These are phyloP conservation scores for Cossypha caffra DNA, from an alignment of 2,797 vertebrate species.

Conservation along the genomic window DNA sequence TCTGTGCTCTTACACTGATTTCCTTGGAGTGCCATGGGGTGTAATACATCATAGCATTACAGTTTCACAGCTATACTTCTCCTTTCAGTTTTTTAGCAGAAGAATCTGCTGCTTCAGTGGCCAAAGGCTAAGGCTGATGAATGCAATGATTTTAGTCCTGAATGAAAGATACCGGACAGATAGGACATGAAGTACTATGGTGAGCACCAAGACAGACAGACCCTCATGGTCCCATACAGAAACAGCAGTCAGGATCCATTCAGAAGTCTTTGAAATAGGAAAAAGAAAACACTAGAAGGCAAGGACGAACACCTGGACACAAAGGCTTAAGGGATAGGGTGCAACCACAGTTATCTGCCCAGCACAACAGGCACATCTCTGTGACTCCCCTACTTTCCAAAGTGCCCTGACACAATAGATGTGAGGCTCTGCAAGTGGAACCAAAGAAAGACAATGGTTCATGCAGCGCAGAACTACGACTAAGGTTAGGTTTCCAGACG, in stretches of 20 bases:
- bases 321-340: not conserved
- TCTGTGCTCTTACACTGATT: not conserved
- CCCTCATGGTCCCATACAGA: fast-evolving
- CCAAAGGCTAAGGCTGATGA: not conserved
- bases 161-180: not conserved
- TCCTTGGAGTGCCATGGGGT: not conserved
- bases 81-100: not conserved
- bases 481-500: not conserved
- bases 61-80: not conserved
- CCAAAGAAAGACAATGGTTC: not conserved
- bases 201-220: not conserved
- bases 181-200: not conserved
- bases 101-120: not conserved
- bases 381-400: not conserved
- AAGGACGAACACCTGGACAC: not conserved
- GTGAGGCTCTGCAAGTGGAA: not conserved
- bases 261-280: not conserved
- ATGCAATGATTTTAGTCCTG: not conserved
- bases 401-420: not conserved
- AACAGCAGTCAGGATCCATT: not conserved
- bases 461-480: not conserved
- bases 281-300: not conserved
- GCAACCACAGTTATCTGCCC: not conserved
- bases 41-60: not conserved
- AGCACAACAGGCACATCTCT: not conserved